Base-by-base conservation (phyloP, 2,113 vertebrate genomes). In the Cyprinodon tularosa region DNA sequence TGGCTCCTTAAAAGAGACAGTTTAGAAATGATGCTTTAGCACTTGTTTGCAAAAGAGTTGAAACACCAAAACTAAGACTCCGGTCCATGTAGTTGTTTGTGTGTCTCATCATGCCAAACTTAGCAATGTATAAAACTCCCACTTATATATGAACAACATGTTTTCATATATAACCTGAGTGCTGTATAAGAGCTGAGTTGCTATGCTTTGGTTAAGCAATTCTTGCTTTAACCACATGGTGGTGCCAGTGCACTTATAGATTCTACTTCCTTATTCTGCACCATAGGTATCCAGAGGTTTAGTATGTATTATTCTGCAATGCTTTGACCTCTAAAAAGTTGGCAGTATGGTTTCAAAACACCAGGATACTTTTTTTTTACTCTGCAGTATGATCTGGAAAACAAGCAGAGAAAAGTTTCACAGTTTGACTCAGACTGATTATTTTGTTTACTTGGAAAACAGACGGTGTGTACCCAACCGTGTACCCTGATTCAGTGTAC, bases 391-490 rank as follows among this genome's bases (percentile, higher is more conserved):
- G 17, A 66, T 0, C 14, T 50, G 1, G 5, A 69, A 4, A 38
- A 22, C 68, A 66, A 11, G 8, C 48, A 42, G 44, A 62, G 36
- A 60, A 62, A 68, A 66, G 50, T 38, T 59, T 64, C 44, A 65
- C 44, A 73, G 14, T 77, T 62, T 77, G 63, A n/a, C 65, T 22
- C 10, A 50, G 10, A 72, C 53, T 36, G 39, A 71, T 65, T 45
- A 66, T 68, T 62, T 65, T 85, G 68, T 86, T 85, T 87, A 61
- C 79, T 77, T 12, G 14, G 78, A 39, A 89, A 86, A 84, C 84
- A 38, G 57, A 66, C 1, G 45, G 45, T 78, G 63, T 78, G 81
- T 72, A 83, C 72, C 64, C 48, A 7, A 76, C 8, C 9, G 3
- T 60, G 57, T 36, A 50, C 14, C 14, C 20, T 74, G 22, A 36